Evolutionary conservation across 2,797 vertebrate genomes (phyloP).

Genomic region (Hippocampus kuda): DNA sequence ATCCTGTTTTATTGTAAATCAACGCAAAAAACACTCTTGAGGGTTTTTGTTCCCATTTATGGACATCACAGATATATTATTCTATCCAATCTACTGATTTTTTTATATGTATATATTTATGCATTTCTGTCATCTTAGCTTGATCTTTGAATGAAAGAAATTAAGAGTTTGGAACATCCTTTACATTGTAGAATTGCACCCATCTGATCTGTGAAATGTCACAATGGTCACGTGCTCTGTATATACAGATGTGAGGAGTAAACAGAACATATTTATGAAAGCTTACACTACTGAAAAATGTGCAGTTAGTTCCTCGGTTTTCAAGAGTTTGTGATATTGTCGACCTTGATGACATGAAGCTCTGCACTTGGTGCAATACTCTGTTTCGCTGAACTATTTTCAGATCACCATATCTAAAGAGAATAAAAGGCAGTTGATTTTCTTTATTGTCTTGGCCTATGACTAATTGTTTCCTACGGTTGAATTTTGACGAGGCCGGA

Average conservation of each 20-base stretch:
- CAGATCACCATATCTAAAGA: background rate
- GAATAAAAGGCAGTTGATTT: background rate
- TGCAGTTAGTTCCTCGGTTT: background rate
- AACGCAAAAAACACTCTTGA: background rate
- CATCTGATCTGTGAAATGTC: slow-evolving; percentile 9
- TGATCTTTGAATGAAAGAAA: background rate
- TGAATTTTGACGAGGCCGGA: background rate
- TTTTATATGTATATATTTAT: background rate
- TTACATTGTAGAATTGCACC: background rate
- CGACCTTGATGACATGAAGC: background rate
- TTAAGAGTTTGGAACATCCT: slow-evolving; percentile 3
- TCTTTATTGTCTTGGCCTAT: background rate
- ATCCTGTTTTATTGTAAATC: slow-evolving; percentile 7
- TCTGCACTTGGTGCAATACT: background rate
- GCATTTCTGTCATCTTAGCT: background rate
- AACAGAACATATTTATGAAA: background rate
- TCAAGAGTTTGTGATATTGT: background rate
- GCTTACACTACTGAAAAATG: background rate
- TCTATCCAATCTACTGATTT: background rate
- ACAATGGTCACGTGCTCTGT: slow-evolving; percentile 34
- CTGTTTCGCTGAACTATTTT: background rate
- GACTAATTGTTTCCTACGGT: background rate
- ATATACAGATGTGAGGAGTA: slow-evolving; percentile 40
- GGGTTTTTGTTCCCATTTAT: background rate
- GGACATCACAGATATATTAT: background rate